phyloP scores from a whole-genome alignment of 2,888 invertebrate genomes.

The Polymixis flavicincta region DNA sequence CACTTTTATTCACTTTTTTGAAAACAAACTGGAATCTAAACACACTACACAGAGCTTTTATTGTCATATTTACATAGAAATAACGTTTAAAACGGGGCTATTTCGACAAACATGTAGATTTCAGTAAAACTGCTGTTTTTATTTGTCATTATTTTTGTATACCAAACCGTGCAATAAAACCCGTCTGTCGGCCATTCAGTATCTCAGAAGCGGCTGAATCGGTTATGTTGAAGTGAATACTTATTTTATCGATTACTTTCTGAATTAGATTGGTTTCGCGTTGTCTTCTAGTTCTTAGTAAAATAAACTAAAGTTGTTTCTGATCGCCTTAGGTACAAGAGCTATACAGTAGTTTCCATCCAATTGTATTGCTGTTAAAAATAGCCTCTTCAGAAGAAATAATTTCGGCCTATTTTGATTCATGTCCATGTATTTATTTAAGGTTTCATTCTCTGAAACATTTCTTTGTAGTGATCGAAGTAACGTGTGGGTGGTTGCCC shows the following conservation, averaged over 20 bases:
- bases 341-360: background rate
- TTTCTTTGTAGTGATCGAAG: constrained; percentile 5
- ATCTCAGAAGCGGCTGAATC: background rate
- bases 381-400: background rate
- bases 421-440: background rate
- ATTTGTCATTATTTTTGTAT: constrained; percentile 15
- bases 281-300: background rate
- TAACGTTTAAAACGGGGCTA: constrained; percentile 18
- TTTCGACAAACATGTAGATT: constrained; percentile 22
- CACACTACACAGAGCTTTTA: constrained; percentile 29
- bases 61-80: constrained; percentile 53
- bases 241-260: background rate
- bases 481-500: background rate
- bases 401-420: background rate
- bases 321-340: background rate
- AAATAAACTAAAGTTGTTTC: background rate
- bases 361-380: background rate
- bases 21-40: constrained; percentile 42
- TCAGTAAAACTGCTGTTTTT: constrained; percentile 1
- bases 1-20: constrained; percentile 48
- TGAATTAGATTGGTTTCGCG: background rate
- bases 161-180: background rate
- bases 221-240: background rate
- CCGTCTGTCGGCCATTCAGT: background rate
- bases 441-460: constrained; percentile 2